Evolutionary conservation across 2,888 invertebrate species (phyloP), one percentile per base, ranked within the genome.

Genomic region (Lepidocyrtinus sp.): DNA sequence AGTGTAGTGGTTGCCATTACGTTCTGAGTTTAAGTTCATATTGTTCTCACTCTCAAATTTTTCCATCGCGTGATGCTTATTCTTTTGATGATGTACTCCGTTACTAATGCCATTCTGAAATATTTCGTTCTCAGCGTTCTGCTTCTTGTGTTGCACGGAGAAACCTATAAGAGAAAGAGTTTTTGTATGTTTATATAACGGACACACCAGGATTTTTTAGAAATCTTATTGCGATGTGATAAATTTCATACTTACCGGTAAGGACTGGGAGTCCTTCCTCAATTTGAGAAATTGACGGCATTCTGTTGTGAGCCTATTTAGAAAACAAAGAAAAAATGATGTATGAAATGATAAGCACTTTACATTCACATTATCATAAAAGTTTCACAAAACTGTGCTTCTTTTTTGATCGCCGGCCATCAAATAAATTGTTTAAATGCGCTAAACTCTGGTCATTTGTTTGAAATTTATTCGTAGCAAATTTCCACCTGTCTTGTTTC

Each of bases 251-350:
- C n/a, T n/a, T n/a, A 55, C 81, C 76, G n/a, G 84, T 85, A 26
- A 86, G 81, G 72, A 86, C 83, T 25, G 85, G 85, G 79, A 84
- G 83, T 71, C 82, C 83, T 45, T 85, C 85, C 74, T 84, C 84
- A 71, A 83, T 83, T 65, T 85, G 84, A 12, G 83, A 84, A 65
- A 86, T 81, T 36, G 85, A 84, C 71, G 85, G 85, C 85, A 86
- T 86, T 55, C 79, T 85, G 65, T 74, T 81, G 78, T 78, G 78
- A 68, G 75, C 71, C 82, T 82, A 67, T 45, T 55, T 7, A 2
- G n/a, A 55, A 74, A 69, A 62, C 25, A 27, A 64, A 78, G n/a
- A 65, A 74, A 62, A 67, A 12, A 46, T n/a, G 22, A 22, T 46
- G 7, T n/a, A 67, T 12, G 19, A 22, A 15, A 27, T 1, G 7